phyloP scores from a whole-genome alignment of 2,113 vertebrate genomes.

The Panthera uncia region DNA sequence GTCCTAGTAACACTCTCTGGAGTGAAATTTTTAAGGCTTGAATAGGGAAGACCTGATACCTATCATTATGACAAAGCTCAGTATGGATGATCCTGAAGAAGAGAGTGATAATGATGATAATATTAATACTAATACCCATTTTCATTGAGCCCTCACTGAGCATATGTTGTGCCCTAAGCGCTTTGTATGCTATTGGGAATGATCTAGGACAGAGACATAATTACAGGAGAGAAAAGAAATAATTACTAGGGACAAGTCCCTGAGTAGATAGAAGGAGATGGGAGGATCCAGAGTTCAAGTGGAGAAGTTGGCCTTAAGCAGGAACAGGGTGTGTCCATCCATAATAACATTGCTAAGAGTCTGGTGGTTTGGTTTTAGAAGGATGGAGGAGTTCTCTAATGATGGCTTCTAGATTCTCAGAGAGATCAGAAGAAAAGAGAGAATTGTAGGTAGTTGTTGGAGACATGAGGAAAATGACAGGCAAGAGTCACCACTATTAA shows the following conservation, averaged over 20 bases:
- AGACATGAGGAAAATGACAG: not conserved
- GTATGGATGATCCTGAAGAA: not conserved
- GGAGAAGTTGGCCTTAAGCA: not conserved
- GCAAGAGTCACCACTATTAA: not conserved
- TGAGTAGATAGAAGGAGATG: not conserved
- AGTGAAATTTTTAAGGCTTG: not conserved
- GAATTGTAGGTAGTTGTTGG: not conserved
- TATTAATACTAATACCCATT: not conserved
- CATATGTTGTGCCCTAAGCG: not conserved
- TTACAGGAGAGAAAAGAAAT: not conserved
- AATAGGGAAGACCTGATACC: not conserved
- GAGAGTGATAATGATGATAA: not conserved
- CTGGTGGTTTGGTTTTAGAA: not conserved
- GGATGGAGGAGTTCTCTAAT: not conserved
- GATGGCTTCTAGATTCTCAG: not conserved
- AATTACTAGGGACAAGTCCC: not conserved
- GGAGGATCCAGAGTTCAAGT: not conserved
- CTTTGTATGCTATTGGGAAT: not conserved
- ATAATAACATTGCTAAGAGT: not conserved
- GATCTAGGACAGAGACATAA: not conserved
- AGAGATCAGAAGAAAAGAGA: not conserved
- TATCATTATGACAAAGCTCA: not conserved
- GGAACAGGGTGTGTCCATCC: not conserved
- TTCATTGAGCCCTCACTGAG: not conserved
- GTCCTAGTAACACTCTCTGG: not conserved